A percentile compares a stretch with the other conserved stretches of the same genome.
phyloP scores from a whole-genome alignment of 2,888 invertebrate genomes.

The Helicoverpa assulta region DNA sequence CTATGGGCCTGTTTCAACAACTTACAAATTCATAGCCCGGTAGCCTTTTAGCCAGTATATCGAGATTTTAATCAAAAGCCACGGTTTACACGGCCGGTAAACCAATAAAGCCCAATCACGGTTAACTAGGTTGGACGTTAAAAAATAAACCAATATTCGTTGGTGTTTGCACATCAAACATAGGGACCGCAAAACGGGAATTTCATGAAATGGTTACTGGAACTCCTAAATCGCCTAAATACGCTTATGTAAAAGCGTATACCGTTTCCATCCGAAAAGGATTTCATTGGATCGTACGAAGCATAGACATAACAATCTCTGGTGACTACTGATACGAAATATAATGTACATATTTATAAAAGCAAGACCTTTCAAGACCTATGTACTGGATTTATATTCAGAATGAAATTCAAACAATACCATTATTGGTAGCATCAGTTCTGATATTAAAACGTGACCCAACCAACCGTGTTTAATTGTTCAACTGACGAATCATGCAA shows the following conservation, averaged over 20 bases:
- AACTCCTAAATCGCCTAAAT: constrained; percentile 1
- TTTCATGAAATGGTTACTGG: constrained; percentile 14
- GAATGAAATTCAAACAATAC: too few relatives aligned
- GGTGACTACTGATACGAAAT: too few relatives aligned
- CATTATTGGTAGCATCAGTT: too few relatives aligned
- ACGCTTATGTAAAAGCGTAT: not conserved
- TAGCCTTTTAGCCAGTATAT: constrained; percentile 5
- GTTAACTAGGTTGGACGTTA: constrained; percentile 9
- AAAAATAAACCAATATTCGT: constrained; percentile 16
- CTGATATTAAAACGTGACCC: too few relatives aligned
- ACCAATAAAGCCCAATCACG: constrained; percentile 27
- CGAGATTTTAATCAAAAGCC: constrained; percentile 24
- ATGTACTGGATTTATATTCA: too few relatives aligned
- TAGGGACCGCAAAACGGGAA: constrained; percentile 1
- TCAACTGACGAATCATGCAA: too few relatives aligned
- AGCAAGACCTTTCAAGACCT: too few relatives aligned
- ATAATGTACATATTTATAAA: too few relatives aligned
- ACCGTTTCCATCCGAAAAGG: not conserved
- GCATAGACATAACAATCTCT: not conserved
- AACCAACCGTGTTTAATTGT: too few relatives aligned
- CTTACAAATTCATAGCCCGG: not conserved
- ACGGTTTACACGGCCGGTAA: constrained; percentile 1
- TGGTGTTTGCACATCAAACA: constrained; percentile 15
- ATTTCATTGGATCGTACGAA: not conserved
- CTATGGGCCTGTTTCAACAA: not conserved